These are phyloP conservation scores for Rhinella marina DNA, from an alignment of 2,797 vertebrate species.

Conservation along the genomic window DNA sequence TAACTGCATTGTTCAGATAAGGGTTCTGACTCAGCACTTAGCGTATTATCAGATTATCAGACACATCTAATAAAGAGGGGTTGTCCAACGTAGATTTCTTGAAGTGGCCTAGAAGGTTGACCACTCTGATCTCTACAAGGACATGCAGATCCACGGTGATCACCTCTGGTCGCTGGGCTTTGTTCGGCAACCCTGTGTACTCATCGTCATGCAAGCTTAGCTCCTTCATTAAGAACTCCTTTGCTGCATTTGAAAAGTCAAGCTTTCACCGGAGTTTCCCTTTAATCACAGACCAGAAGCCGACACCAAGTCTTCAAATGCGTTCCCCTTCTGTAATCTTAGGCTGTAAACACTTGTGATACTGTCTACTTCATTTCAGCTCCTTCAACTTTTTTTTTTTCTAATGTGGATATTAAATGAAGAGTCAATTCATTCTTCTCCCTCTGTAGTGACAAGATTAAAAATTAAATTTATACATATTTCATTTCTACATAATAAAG, in stretches of 20 bases:
- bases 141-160: not conserved
- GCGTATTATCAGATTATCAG: too few relatives aligned
- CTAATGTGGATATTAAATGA: slow-evolving; percentile 79
- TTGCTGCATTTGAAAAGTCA: not conserved
- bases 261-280: not conserved
- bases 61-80: too few relatives aligned
- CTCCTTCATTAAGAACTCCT: not conserved
- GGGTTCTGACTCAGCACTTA: too few relatives aligned
- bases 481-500: slow-evolving; percentile 86
- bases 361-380: slow-evolving; percentile 58
- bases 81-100: too few relatives aligned
- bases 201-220: not conserved
- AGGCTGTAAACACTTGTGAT: slow-evolving; percentile 26
- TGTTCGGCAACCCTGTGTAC: too few relatives aligned
- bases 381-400: slow-evolving; percentile 63
- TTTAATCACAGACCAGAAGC: slow-evolving; percentile 1
- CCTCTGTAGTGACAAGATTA: slow-evolving; percentile 82
- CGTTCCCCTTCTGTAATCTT: not conserved
- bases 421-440: slow-evolving; percentile 77
- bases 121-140: not conserved
- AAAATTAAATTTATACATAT: slow-evolving; percentile 87
- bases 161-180: not conserved
- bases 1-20: too few relatives aligned
- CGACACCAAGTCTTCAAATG: not conserved
- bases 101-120: not conserved